Evolutionary conservation across 2,888 invertebrate species (phyloP).

Genomic region (Drosophila colorata): DNA sequence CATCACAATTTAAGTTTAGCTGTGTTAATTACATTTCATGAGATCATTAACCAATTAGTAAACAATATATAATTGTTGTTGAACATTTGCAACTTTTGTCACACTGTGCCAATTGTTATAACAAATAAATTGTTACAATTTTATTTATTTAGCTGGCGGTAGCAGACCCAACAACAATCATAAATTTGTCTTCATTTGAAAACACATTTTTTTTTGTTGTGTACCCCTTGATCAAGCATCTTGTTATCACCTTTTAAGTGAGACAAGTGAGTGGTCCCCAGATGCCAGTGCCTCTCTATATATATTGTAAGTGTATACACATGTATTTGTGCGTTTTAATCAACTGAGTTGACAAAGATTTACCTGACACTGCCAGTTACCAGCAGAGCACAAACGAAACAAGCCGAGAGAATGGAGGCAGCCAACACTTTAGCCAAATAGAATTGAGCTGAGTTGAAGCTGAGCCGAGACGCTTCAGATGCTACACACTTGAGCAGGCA

Average conservation of each 20-base stretch:
- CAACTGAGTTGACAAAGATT: slow-evolving; percentile 70
- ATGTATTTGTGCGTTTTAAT: slow-evolving; percentile 57
- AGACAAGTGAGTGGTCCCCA: slow-evolving; percentile 73
- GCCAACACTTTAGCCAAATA: slow-evolving; percentile 40
- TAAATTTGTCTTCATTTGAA: slow-evolving; percentile 26
- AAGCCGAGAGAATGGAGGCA: not conserved
- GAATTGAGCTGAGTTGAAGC: slow-evolving; percentile 40
- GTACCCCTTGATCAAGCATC: slow-evolving; percentile 58
- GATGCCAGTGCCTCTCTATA: slow-evolving; percentile 12
- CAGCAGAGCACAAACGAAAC: slow-evolving; percentile 34
- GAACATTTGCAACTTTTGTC: slow-evolving; percentile 30
- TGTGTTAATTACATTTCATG: slow-evolving; percentile 27
- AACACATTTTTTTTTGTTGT: slow-evolving; percentile 14
- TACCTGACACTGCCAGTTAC: slow-evolving; percentile 80
- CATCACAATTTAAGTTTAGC: slow-evolving; percentile 13
- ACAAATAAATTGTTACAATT: slow-evolving; percentile 63
- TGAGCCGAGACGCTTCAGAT: slow-evolving; percentile 27
- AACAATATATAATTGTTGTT: slow-evolving; percentile 12
- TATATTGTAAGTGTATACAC: not conserved
- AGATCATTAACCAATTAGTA: slow-evolving; percentile 40
- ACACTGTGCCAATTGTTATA: slow-evolving; percentile 53
- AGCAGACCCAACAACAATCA: slow-evolving; percentile 12
- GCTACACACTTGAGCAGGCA: not conserved
- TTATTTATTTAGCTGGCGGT: slow-evolving; percentile 40
- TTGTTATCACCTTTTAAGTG: slow-evolving; percentile 81